Conservation (phyloP, 2,113 vertebrate genomes). For the Panthera tigris region DNA sequence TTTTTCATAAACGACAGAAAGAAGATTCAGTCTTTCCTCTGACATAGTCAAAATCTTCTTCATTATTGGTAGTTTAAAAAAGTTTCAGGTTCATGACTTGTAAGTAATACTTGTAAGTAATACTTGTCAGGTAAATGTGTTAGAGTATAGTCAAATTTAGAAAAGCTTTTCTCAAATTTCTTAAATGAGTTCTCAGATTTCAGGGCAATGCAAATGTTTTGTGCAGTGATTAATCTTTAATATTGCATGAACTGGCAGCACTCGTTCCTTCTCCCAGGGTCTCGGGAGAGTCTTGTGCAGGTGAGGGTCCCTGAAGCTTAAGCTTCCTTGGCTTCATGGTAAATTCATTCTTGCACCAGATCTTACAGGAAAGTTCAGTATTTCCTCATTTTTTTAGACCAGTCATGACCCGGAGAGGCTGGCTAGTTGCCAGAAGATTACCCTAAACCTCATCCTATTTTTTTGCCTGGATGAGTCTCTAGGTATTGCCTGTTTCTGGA, state of each 20-base stretch:
- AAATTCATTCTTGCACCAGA: background rate
- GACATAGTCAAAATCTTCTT: background rate
- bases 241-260: background rate
- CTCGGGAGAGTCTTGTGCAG: background rate
- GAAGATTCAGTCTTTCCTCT: background rate
- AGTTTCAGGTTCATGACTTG: background rate
- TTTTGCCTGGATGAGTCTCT: background rate
- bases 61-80: conserved; percentile 13
- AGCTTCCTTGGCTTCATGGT: background rate
- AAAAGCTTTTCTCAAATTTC: background rate
- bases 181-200: background rate
- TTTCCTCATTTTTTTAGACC: background rate
- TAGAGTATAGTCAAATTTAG: background rate
- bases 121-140: background rate
- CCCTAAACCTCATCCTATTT: background rate
- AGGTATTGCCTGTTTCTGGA: background rate
- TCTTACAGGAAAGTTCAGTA: background rate
- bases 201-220: background rate
- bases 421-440: background rate
- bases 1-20: conserved; percentile 1
- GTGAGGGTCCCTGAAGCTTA: background rate
- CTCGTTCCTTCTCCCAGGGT: background rate
- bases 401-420: background rate
- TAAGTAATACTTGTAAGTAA: background rate
- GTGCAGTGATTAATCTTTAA: background rate